Evolutionary conservation across 2,113 vertebrate species (phyloP).

Genomic region (Blennius ocellaris): DNA sequence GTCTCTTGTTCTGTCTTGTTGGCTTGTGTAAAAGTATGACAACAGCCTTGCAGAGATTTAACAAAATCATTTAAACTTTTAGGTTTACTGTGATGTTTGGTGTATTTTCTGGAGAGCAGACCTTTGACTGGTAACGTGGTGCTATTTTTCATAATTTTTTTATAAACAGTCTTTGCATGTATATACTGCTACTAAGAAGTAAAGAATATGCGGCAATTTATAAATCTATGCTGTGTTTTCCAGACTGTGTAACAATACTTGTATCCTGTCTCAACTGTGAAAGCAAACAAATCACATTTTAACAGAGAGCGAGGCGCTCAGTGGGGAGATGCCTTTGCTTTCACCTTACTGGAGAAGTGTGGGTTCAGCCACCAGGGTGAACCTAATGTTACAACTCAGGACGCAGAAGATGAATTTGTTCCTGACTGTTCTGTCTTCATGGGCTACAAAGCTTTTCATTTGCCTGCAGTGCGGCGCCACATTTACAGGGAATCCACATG

Average conservation of each 20-base stretch:
- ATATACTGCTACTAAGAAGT: conserved; percentile 13
- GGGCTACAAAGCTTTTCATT: conserved; percentile 51
- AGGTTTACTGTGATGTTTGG: background rate
- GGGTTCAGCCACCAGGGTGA: conserved; percentile 5
- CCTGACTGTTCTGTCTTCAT: conserved; percentile 22
- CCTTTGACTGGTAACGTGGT: background rate
- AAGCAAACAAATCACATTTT: conserved; percentile 41
- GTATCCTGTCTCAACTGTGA: conserved; percentile 11
- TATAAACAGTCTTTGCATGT: background rate
- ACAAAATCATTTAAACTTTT: conserved; percentile 23
- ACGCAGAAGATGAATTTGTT: conserved; percentile 39
- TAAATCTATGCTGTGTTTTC: conserved; percentile 2
- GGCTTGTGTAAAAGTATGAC: conserved; percentile 33
- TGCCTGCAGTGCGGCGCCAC: conserved; percentile 37
- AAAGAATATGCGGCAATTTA: background rate
- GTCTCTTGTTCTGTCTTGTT: conserved; percentile 14
- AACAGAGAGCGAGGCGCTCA: background rate
- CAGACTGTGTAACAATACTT: conserved; percentile 1
- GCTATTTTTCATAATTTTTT: too few relatives aligned
- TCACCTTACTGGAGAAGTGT: conserved; percentile 30
- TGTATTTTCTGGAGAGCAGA: background rate
- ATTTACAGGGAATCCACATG: conserved; percentile 26
- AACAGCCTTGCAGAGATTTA: conserved; percentile 49
- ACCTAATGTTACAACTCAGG: conserved; percentile 25
- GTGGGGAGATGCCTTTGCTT: conserved; percentile 22